These are phyloP conservation scores for Netelia inedita DNA, from an alignment of 2,888 invertebrate species.

Conservation along the genomic window DNA sequence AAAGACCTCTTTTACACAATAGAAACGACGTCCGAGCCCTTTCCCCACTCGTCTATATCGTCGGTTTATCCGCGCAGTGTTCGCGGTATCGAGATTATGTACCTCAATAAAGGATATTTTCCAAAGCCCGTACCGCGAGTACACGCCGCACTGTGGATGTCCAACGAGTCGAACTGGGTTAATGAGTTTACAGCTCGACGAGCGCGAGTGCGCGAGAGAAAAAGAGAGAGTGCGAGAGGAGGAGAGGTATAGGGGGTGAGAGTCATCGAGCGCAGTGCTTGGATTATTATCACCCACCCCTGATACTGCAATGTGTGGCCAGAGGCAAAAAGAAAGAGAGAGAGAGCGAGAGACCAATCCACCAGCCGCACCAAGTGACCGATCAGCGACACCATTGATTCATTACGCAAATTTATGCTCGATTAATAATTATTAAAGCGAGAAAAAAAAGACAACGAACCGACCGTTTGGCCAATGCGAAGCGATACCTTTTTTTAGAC, in stretches of 20 bases:
- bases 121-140: constrained; percentile 58
- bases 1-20: constrained; percentile 53
- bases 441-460: not conserved
- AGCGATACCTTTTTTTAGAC: no score
- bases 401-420: constrained; percentile 56
- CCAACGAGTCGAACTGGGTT: constrained; percentile 69
- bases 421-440: constrained; percentile 60
- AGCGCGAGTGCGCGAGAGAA: constrained; percentile 56
- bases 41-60: not conserved
- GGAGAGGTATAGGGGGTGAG: constrained; percentile 40
- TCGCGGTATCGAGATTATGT: constrained; percentile 61
- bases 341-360: constrained; percentile 20
- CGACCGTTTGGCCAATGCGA: not conserved
- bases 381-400: constrained; percentile 56
- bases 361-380: constrained; percentile 40
- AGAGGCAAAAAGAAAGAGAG: constrained; percentile 18
- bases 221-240: constrained; percentile 37
- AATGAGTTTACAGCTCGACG: constrained; percentile 72
- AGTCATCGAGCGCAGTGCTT: constrained; percentile 15
- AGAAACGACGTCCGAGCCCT: constrained; percentile 36
- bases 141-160: constrained; percentile 64
- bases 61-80: constrained; percentile 36
- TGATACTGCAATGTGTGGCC: constrained; percentile 16
- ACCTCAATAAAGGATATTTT: constrained; percentile 63
- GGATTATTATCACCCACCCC: constrained; percentile 65